These are phyloP conservation scores for Lutraria lutraria DNA, from an alignment of 2,888 invertebrate genomes.

Conservation along the genomic window DNA sequence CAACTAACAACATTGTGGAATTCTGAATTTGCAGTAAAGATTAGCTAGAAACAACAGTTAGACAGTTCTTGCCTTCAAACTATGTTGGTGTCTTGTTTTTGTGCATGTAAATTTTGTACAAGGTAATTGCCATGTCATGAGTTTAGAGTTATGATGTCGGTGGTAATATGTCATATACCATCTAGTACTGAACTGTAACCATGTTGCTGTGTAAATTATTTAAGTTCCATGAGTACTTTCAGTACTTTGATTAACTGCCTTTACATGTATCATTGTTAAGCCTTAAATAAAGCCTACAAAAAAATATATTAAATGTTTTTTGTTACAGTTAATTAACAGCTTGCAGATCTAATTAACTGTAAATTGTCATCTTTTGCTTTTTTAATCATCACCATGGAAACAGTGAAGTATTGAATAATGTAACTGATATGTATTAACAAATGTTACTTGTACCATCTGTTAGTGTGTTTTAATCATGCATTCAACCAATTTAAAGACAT, in stretches of 20 bases:
- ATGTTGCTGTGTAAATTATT: neutral
- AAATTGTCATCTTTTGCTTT: neutral
- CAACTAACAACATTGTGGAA: too few relatives aligned
- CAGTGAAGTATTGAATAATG: neutral
- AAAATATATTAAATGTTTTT: neutral
- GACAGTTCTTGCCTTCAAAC: neutral
- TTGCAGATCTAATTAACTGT: neutral
- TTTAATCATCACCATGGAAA: slow-evolving; percentile 13
- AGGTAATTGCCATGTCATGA: slow-evolving; percentile 13
- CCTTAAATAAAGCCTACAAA: too few relatives aligned
- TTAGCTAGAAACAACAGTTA: neutral
- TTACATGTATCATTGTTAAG: too few relatives aligned
- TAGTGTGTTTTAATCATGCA: neutral
- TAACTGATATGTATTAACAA: slow-evolving; percentile 4
- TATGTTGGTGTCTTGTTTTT: neutral
- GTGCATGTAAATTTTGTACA: neutral
- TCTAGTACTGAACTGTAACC: neutral
- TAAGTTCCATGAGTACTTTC: too few relatives aligned
- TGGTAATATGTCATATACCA: neutral
- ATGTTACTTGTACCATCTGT: neutral
- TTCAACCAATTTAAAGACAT: neutral
- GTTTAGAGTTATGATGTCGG: neutral
- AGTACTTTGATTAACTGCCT: too few relatives aligned
- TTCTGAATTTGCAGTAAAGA: neutral
- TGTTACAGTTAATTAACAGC: neutral